Percentiles rank a stretch among this genome's conserved stretches.
Evolutionary conservation across 1,140 invertebrate species (phyloP).

Genomic region (Lucilia cuprina): DNA sequence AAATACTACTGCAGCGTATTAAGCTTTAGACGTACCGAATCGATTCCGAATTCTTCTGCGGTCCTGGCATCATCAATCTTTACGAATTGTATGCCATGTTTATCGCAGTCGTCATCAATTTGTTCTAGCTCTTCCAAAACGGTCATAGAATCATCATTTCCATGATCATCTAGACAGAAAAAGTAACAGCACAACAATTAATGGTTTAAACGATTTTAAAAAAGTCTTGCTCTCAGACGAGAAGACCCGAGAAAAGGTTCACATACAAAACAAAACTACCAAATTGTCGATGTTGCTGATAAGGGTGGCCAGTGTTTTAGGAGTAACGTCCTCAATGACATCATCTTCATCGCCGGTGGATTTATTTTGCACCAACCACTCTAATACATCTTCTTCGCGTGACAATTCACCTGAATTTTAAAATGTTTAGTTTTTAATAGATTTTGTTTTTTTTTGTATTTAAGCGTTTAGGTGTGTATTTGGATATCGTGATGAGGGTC

Average conservation of each 20-base stretch:
- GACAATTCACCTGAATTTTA: constrained; percentile 80
- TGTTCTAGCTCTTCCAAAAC: constrained; percentile 87
- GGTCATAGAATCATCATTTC: constrained; percentile 83
- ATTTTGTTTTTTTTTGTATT: not conserved
- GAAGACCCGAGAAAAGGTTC: constrained; percentile 20
- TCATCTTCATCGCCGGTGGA: constrained; percentile 92
- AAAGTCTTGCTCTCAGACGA: not conserved
- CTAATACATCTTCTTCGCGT: constrained; percentile 89
- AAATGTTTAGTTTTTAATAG: not conserved
- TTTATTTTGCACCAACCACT: constrained; percentile 92
- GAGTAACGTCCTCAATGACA: constrained; percentile 91
- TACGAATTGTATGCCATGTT: constrained; percentile 91
- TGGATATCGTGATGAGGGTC: not conserved
- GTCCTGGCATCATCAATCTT: constrained; percentile 88
- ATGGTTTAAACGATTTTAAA: not conserved
- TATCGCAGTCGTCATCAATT: constrained; percentile 92
- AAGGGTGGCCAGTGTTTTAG: constrained; percentile 84
- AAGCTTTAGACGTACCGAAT: constrained; percentile 66
- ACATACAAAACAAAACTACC: constrained; percentile 92
- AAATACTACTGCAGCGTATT: not conserved
- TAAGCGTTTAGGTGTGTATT: constrained; percentile 25
- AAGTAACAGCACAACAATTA: constrained; percentile 9
- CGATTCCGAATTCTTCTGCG: constrained; percentile 85
- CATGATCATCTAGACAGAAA: constrained; percentile 75
- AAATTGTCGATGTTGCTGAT: constrained; percentile 90